Conservation (phyloP, 2,888 invertebrate species). For the Megalurothrips usitatus region DNA sequence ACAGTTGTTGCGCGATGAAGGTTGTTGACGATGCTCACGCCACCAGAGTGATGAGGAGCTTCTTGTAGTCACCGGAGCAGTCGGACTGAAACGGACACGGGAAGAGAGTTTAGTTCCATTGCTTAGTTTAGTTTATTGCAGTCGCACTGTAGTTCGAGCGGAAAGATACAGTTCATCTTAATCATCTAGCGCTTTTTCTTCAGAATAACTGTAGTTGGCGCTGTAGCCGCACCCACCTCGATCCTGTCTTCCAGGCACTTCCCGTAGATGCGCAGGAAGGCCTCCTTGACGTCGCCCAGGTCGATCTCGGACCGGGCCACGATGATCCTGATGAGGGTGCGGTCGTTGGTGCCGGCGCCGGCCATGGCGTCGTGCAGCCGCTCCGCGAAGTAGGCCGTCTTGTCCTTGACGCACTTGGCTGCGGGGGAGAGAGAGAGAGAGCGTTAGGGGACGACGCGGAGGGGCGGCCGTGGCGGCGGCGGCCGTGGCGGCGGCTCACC, state of each 20-base stretch:
- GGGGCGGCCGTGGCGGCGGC: too few species aligned
- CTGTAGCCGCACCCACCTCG: slow-evolving; percentile 25
- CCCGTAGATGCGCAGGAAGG: slow-evolving; percentile 48
- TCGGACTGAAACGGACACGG: slow-evolving; percentile 40
- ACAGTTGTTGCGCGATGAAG: too few species aligned
- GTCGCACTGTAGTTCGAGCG: too few species aligned
- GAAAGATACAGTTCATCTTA: too few species aligned
- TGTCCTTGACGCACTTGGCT: slow-evolving; percentile 45
- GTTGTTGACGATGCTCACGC: slow-evolving; percentile 32
- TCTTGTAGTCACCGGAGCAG: slow-evolving; percentile 49
- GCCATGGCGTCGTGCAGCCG: slow-evolving; percentile 50
- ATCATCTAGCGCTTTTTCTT: too few species aligned
- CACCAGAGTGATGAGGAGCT: slow-evolving; percentile 45
- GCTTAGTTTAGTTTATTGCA: too few species aligned
- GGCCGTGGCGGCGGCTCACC: too few species aligned
- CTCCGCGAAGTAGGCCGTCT: slow-evolving; percentile 51
- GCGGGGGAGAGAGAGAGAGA: too few species aligned
- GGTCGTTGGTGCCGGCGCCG: slow-evolving; percentile 53
- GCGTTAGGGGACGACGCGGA: too few species aligned
- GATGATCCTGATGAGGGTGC: slow-evolving; percentile 51
- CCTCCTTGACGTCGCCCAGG: slow-evolving; percentile 50
- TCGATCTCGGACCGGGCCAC: slow-evolving; percentile 51
- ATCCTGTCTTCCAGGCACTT: slow-evolving; percentile 46
- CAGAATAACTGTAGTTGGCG: too few species aligned
- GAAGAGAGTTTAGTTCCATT: too few species aligned